These are phyloP conservation scores for Platyrinchus mystaceus DNA, from an alignment of 2,797 vertebrate species.

Conservation along the genomic window DNA sequence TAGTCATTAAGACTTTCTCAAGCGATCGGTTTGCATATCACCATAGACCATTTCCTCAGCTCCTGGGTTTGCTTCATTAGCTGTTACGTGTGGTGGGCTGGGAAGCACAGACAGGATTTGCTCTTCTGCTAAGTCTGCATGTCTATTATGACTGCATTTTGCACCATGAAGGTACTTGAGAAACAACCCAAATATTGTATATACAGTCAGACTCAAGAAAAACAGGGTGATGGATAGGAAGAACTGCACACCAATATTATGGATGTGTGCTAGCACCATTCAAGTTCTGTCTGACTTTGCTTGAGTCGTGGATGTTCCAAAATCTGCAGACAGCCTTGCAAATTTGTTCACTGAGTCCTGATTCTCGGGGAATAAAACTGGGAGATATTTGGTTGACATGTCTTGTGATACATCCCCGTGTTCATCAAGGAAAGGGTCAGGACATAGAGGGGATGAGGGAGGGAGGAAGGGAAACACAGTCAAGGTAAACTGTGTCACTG, in stretches of 20 bases:
- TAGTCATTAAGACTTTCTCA: neutral
- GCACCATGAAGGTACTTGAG: neutral
- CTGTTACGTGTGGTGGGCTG: accelerated
- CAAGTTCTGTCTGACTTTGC: neutral
- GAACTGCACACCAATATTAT: neutral
- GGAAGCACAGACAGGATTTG: neutral
- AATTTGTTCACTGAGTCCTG: neutral
- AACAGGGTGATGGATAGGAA: neutral
- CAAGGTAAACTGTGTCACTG: neutral
- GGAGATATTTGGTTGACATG: neutral
- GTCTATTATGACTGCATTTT: neutral
- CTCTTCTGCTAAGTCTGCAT: neutral
- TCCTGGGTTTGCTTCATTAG: neutral
- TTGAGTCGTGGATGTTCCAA: neutral
- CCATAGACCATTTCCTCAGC: neutral
- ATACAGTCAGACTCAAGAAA: neutral
- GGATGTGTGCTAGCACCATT: neutral
- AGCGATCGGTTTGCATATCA: neutral
- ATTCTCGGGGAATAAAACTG: neutral
- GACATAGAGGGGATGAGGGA: neutral
- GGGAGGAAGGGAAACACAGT: neutral
- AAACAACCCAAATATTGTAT: neutral
- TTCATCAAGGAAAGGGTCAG: neutral
- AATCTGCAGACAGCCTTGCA: neutral
- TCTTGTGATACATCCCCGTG: neutral